A percentile compares a stretch with the other conserved stretches of the same genome.
phyloP scores from a whole-genome alignment of 2,113 vertebrate genomes.

The Vidua chalybeata region DNA sequence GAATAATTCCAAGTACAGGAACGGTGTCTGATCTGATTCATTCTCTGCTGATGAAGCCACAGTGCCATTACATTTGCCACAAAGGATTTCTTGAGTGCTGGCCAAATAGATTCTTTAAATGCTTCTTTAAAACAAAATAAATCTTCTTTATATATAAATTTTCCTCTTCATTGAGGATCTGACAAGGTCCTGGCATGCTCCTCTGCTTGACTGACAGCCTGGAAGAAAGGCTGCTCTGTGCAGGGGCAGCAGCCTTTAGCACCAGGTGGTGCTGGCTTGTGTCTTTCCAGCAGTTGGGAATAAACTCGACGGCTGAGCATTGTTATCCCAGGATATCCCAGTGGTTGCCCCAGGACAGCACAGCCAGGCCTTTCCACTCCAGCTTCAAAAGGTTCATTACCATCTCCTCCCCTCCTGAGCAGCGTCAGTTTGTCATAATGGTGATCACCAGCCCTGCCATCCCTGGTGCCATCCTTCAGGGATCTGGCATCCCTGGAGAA shows the following conservation, averaged over 20 bases:
- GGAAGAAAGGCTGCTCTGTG: neutral
- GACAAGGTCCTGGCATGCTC: neutral
- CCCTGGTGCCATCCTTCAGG: neutral
- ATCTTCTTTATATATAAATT: neutral
- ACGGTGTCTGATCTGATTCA: neutral
- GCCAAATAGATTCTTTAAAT: slow-evolving; percentile 22
- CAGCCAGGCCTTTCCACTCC: neutral
- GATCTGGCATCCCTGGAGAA: neutral
- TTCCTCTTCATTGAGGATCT: neutral
- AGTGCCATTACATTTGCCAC: neutral
- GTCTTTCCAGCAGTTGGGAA: neutral
- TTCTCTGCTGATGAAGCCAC: neutral
- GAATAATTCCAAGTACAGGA: neutral
- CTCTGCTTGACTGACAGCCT: neutral
- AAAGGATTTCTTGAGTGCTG: neutral
- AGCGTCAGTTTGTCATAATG: neutral
- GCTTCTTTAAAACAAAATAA: neutral
- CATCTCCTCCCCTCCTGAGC: neutral
- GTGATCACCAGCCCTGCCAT: neutral
- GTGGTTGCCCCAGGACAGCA: neutral
- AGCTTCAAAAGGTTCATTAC: neutral
- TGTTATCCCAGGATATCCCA: neutral
- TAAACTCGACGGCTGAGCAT: accelerated
- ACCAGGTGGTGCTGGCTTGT: neutral
- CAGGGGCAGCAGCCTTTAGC: neutral